A percentile compares a stretch with the other conserved stretches of the same genome.
Conservation (phyloP, 2,113 vertebrate genomes). For the Otis tarda region DNA sequence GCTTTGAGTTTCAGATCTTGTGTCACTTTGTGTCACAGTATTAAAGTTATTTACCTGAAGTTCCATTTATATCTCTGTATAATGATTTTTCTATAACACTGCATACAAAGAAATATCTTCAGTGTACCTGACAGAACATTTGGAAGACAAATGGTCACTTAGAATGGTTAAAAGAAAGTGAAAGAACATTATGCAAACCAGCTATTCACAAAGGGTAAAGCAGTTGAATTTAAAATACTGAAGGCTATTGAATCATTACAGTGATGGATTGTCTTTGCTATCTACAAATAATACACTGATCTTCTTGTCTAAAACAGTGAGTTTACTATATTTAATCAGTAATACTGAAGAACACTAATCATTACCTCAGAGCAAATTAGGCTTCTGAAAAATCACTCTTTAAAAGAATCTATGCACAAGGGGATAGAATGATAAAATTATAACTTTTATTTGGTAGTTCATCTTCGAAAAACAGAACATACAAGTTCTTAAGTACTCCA, state of each 20-base stretch:
- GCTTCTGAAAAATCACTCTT: background rate
- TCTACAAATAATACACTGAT: constrained; percentile 47
- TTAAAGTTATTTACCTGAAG: constrained; percentile 9
- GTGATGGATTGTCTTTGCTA: constrained; percentile 54
- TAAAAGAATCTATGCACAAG: background rate
- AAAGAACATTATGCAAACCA: constrained; percentile 51
- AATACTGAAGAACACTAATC: background rate
- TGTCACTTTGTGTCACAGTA: background rate
- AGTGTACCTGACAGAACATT: constrained; percentile 19
- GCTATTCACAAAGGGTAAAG: constrained; percentile 15
- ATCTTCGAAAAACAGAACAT: background rate
- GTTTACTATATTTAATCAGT: constrained; percentile 31
- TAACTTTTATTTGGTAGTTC: background rate
- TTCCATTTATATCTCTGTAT: background rate
- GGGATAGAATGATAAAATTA: background rate
- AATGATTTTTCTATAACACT: constrained; percentile 17
- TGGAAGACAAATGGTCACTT: constrained; percentile 56
- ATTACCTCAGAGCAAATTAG: constrained; percentile 8
- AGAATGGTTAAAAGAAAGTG: constrained; percentile 49
- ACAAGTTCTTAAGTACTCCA: background rate
- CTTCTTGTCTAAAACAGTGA: constrained; percentile 20
- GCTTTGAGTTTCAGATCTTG: background rate
- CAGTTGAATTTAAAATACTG: constrained; percentile 54
- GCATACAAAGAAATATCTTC: background rate
- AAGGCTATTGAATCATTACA: constrained; percentile 39